These are phyloP conservation scores for Theristicus caerulescens DNA, from an alignment of 2,113 vertebrate species.

Conservation along the genomic window DNA sequence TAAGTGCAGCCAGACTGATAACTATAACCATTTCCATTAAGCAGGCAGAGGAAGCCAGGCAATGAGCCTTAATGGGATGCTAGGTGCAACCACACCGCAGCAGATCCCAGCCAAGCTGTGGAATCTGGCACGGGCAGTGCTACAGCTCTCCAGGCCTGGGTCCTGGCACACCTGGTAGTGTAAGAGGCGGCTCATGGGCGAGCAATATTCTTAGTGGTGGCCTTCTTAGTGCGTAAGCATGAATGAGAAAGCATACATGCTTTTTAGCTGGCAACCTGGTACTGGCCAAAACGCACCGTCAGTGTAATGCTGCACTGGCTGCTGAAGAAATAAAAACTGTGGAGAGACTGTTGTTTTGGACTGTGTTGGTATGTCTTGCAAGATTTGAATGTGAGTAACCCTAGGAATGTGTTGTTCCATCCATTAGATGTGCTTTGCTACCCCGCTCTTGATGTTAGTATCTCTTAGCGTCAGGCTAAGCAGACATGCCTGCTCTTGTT, in stretches of 20 bases:
- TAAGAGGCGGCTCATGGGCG: fast-evolving
- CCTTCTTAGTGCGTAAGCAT: background rate
- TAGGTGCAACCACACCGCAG: background rate
- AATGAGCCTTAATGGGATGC: background rate
- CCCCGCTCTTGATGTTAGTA: background rate
- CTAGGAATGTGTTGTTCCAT: background rate
- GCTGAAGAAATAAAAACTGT: background rate
- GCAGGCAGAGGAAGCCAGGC: background rate
- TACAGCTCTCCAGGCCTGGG: background rate
- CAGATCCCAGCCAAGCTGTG: background rate
- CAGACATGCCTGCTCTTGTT: slow-evolving; percentile 18
- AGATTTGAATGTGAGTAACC: background rate
- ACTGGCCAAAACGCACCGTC: background rate
- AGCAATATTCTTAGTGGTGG: background rate
- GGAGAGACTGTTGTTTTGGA: background rate
- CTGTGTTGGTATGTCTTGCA: background rate
- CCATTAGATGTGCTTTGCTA: background rate
- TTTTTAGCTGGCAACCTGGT: background rate
- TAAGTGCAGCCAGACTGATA: background rate
- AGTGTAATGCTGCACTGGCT: background rate
- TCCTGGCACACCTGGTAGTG: background rate
- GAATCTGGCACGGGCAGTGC: background rate
- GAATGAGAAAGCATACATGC: background rate
- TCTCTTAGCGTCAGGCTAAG: background rate
- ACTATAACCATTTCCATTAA: background rate